phyloP scores from a whole-genome alignment of 1,140 invertebrate species.

The Tetramorium parvispinum region DNA sequence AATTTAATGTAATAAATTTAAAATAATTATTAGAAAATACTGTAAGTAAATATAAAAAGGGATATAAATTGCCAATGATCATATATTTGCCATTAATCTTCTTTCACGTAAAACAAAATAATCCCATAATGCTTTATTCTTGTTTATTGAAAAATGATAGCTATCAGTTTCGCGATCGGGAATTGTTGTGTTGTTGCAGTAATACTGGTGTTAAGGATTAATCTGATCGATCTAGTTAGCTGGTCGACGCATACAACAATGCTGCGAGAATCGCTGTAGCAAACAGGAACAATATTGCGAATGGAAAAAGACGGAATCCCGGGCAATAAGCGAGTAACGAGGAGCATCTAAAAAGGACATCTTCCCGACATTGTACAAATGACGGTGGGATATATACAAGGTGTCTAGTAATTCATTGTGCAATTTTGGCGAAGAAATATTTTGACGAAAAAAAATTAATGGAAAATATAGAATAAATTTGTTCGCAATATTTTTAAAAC shows the following conservation, averaged over 20 bases:
- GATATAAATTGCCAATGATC: neutral
- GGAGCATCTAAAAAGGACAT: conserved; percentile 7
- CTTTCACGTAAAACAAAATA: neutral
- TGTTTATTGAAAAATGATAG: conserved; percentile 34
- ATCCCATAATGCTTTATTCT: conserved; percentile 5
- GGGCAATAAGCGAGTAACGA: conserved; percentile 37
- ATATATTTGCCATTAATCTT: conserved; percentile 19
- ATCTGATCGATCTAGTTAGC: neutral
- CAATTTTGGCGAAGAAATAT: neutral
- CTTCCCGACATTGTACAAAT: neutral
- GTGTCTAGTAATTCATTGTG: neutral
- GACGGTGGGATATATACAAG: neutral
- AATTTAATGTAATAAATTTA: too few species aligned
- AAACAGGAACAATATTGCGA: neutral
- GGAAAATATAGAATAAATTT: neutral
- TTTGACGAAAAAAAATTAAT: neutral
- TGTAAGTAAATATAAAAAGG: conserved; percentile 10
- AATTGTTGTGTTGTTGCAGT: conserved; percentile 1
- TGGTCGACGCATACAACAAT: neutral
- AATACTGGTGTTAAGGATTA: neutral
- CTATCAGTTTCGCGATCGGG: neutral
- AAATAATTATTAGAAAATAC: conserved; percentile 1
- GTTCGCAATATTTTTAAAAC: neutral
- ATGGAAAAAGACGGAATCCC: neutral
- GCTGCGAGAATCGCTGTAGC: neutral